Base-by-base conservation (phyloP, 2,888 invertebrate species). In the Hermaeophaga mercurialis region DNA sequence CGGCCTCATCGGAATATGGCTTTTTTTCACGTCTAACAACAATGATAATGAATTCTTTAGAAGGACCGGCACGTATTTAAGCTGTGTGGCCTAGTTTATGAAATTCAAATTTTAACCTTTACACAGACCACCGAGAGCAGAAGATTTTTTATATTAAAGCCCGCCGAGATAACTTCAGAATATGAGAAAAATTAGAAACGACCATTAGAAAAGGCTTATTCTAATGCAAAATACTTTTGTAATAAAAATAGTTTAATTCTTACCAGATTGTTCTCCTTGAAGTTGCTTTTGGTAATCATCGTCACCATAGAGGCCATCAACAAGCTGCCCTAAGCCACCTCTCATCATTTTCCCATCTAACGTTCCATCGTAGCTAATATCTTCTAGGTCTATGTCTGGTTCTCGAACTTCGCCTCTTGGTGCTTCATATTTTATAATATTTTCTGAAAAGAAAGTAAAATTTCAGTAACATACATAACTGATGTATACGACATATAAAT, bases 271-370 rank as follows among this genome's bases (percentile, higher is more conserved):
- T 64, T 84, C 85, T 26, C 80, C 78, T 71, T 79, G 82, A 64
- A 81, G 82, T 62, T 79, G 84, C 70, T 81, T 80, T 72, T 81
- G 85, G 75, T 85, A 85, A 69, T 86, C 85, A 64, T 84, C 84
- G 22, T 86, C 86, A 9, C 88, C 89, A 50, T 82, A 79, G 38
- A 86, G 78, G 0, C 90, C 90, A 75, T 93, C 92, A 4, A 88
- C 85, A 66, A 94, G 82, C 75, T 93, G 92, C 11, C 94, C 94
- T 6, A 94, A 81, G 2, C 94, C 94, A 34, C 85, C 84, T 45
- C 79, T 76, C 76, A 86, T 80, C 47, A 78, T 75, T 6, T 80
- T 80, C 1, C 81, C 82, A 33, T 81, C 81, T 19, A 81, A 70
- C 39, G 79, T 75, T 1, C 91, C 92, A 70, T 94, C 94, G 75